Evolutionary conservation across 2,797 vertebrate species (phyloP).

Genomic region (Sardinella longiceps): DNA sequence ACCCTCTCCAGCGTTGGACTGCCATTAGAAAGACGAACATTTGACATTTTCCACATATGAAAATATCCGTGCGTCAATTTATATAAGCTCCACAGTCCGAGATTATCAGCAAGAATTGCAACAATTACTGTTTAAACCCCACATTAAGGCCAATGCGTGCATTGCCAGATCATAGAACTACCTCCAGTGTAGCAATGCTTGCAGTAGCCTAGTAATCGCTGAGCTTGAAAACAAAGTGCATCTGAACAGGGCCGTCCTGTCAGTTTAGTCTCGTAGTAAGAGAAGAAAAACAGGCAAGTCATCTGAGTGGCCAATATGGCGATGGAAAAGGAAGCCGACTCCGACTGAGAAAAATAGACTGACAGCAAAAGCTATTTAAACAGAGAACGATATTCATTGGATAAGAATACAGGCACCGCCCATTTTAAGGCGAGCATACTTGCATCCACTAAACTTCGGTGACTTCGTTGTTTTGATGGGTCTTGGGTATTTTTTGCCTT

Average conservation of each 20-base stretch:
- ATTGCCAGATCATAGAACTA: conserved; percentile 45
- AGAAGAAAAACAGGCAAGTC: conserved; percentile 73
- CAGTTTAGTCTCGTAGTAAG: conserved; percentile 72
- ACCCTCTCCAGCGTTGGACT: conserved; percentile 92
- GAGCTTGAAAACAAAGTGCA: conserved; percentile 53
- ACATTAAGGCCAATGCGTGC: conserved; percentile 55
- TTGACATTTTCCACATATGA: conserved; percentile 87
- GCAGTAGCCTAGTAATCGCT: conserved; percentile 29
- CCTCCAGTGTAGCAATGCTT: conserved; percentile 20
- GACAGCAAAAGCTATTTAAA: conserved; percentile 93
- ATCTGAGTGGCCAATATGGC: conserved; percentile 90
- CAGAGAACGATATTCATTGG: conserved; percentile 81
- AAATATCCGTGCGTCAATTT: conserved; percentile 47
- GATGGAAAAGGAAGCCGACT: conserved; percentile 82
- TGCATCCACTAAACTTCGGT: not conserved
- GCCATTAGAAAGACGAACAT: conserved; percentile 92
- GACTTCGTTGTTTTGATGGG: not conserved
- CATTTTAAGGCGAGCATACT: conserved; percentile 65
- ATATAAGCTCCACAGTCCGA: conserved; percentile 51
- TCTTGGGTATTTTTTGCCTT: no score
- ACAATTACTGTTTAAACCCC: conserved; percentile 53
- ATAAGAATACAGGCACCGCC: conserved; percentile 75
- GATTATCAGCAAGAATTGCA: conserved; percentile 61
- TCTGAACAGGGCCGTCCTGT: conserved; percentile 68
- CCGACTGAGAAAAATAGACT: conserved; percentile 82